A percentile compares a stretch with the other conserved stretches of the same genome.
These are phyloP conservation scores for Zenarchopterus dispar DNA, from an alignment of 2,797 vertebrate species.

Conservation along the genomic window DNA sequence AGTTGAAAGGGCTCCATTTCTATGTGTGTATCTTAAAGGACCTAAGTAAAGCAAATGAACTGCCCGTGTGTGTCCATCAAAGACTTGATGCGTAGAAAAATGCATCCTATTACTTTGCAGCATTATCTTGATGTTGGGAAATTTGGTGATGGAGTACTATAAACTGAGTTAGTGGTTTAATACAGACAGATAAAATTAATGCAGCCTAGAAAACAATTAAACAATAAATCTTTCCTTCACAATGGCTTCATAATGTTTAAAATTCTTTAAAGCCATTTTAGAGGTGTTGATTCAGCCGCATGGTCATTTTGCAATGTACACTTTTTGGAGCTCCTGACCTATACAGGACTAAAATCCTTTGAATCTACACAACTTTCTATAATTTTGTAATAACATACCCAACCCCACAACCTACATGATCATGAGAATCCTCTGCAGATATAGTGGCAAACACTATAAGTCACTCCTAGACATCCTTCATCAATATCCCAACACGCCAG, in stretches of 20 bases:
- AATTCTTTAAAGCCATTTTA: neutral
- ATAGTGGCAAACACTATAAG: constrained; percentile 2
- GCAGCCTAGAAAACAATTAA: neutral
- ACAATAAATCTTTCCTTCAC: no score
- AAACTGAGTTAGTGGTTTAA: no score
- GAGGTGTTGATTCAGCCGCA: neutral
- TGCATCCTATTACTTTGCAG: no score
- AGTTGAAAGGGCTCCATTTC: neutral
- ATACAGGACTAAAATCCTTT: neutral
- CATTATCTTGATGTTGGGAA: no score
- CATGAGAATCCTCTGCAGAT: neutral
- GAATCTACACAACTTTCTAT: neutral
- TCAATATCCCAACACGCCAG: neutral
- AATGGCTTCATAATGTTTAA: neutral
- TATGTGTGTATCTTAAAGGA: neutral
- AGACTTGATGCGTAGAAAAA: no score
- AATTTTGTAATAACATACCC: no score
- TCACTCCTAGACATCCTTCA: neutral
- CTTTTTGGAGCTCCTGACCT: no score
- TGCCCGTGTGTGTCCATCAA: neutral
- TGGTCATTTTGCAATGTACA: no score
- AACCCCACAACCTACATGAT: neutral
- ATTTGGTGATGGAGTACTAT: no score
- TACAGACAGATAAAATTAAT: neutral
- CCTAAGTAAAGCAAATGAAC: constrained; percentile 7